Conservation (phyloP, 1,140 invertebrate species). For the Trichogramma pretiosum region DNA sequence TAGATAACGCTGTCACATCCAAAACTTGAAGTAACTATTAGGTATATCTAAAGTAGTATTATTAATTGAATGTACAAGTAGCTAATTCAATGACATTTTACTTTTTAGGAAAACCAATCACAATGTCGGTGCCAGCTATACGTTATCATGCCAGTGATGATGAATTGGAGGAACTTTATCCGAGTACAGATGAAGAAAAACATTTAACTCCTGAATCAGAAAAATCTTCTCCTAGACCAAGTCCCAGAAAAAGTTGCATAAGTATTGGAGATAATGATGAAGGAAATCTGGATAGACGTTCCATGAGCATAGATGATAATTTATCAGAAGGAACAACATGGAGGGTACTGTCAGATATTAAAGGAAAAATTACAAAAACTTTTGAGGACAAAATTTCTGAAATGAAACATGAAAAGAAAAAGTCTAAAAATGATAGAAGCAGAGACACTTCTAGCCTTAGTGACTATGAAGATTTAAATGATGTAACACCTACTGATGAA, state of each 20-base stretch:
- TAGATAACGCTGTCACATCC: no score
- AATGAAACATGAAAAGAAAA: constrained; percentile 45
- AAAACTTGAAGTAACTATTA: no score
- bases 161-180: constrained; percentile 58
- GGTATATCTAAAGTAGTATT: no score
- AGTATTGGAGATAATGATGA: constrained; percentile 27
- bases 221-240: constrained; percentile 25
- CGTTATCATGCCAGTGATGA: constrained; percentile 64
- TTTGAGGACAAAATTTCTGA: constrained; percentile 54
- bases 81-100: no score
- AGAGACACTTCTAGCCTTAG: constrained; percentile 51
- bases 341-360: constrained; percentile 49
- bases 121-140: constrained; percentile 55
- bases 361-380: constrained; percentile 56
- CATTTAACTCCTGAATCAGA: constrained; percentile 44
- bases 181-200: constrained; percentile 52
- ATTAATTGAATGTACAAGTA: no score
- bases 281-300: constrained; percentile 36
- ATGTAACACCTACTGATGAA: constrained; percentile 36
- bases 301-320: constrained; percentile 40
- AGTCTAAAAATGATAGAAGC: constrained; percentile 33
- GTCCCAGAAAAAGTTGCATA: constrained; percentile 29
- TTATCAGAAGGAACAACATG: constrained; percentile 44
- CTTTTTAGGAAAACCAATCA: constrained; percentile 56
- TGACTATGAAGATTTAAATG: constrained; percentile 49